Evolutionary conservation across 37 sponge, comb jelly and placozoan genomes (phyloP).

Genomic region (Tethya wilhelma): DNA sequence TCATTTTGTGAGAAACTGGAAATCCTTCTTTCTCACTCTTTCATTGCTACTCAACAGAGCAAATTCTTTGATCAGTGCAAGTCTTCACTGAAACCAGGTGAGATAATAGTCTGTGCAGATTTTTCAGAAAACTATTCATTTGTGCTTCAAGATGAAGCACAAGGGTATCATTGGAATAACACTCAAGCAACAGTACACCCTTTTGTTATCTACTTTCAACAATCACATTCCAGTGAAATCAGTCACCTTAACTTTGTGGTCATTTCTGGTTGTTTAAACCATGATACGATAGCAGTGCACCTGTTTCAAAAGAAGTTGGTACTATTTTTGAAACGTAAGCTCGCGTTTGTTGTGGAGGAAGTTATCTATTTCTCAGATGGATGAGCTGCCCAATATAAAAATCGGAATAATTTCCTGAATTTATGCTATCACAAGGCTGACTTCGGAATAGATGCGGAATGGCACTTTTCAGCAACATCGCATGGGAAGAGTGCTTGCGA

Average conservation of each 20-base stretch:
- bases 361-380: conserved; percentile 72
- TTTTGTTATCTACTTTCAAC: neutral
- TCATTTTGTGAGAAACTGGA: conserved; percentile 32
- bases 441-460: conserved; percentile 55
- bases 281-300: conserved; percentile 55
- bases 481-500: conserved; percentile 71
- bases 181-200: conserved; percentile 23
- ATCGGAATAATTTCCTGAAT: conserved; percentile 44
- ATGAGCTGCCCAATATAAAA: conserved; percentile 60
- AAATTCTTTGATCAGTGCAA: conserved; percentile 23
- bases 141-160: conserved; percentile 45
- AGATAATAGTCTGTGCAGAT: conserved; percentile 35
- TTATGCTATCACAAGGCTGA: conserved; percentile 58
- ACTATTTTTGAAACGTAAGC: conserved; percentile 18
- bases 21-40: conserved; percentile 26
- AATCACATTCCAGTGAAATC: neutral
- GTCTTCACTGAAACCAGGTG: conserved; percentile 23
- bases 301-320: conserved; percentile 38
- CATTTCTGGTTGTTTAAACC: conserved; percentile 45
- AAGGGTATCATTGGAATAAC: conserved; percentile 57
- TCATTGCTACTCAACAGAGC: conserved; percentile 42
- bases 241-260: conserved; percentile 44
- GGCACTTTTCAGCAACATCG: conserved; percentile 65
- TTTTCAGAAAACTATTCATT: conserved; percentile 53
- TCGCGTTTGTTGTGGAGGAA: conserved; percentile 17